Conservation (phyloP, 2,888 invertebrate species). For the Oscheius sp. region DNA sequence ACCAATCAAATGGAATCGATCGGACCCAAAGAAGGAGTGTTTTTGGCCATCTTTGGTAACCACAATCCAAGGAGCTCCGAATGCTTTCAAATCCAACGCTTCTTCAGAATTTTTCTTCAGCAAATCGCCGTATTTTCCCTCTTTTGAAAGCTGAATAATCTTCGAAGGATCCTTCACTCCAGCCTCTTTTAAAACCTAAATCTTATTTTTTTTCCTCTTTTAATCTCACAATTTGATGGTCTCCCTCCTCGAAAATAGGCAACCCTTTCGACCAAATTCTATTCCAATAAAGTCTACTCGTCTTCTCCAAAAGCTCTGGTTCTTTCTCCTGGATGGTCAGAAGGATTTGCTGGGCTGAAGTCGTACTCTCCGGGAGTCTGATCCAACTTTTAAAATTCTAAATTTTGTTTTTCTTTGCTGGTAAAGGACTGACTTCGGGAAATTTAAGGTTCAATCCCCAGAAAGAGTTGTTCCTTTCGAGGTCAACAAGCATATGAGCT, state of each 20-base stretch:
- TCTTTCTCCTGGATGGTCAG: conserved; percentile 35
- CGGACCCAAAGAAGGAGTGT: conserved; percentile 58
- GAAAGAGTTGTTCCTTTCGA: conserved; percentile 68
- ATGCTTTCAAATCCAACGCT: conserved; percentile 30
- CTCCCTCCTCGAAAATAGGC: conserved; percentile 45
- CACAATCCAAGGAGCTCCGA: conserved; percentile 62
- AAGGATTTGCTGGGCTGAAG: conserved; percentile 36
- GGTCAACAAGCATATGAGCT: conserved; percentile 70
- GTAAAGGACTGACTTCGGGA: conserved; percentile 54
- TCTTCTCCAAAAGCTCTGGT: conserved; percentile 27
- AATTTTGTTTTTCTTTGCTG: not conserved
- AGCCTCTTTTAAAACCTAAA: conserved; percentile 35
- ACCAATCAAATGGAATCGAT: conserved; percentile 57
- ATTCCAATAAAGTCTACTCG: conserved; percentile 47
- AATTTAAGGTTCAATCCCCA: conserved; percentile 70
- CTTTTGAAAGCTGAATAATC: not conserved
- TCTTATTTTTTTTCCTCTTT: not conserved
- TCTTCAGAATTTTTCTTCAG: not conserved
- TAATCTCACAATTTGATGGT: conserved; percentile 33
- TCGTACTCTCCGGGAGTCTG: conserved; percentile 36
- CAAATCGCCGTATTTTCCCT: conserved; percentile 2
- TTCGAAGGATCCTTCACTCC: conserved; percentile 34
- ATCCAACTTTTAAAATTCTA: conserved; percentile 22
- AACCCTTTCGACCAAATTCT: conserved; percentile 49
- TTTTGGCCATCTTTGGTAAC: conserved; percentile 39